phyloP scores from a whole-genome alignment of 2,113 vertebrate species.

The Saguinus imperator region DNA sequence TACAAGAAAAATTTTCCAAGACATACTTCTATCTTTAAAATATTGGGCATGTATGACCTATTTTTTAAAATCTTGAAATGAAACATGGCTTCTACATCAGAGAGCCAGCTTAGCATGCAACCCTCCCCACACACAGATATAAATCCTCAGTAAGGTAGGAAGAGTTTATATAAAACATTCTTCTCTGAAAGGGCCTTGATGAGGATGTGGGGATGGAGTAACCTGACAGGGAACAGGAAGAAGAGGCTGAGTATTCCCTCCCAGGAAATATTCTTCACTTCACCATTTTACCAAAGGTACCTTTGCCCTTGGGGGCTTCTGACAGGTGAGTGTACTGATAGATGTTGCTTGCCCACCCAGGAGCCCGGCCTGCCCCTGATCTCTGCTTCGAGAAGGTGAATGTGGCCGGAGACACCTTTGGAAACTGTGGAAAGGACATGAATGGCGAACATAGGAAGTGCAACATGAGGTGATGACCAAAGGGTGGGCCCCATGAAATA shows the following conservation, averaged over 20 bases:
- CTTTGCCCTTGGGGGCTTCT: background rate
- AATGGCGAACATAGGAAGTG: conserved; percentile 92
- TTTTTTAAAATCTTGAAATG: background rate
- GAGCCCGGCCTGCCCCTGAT: conserved; percentile 90
- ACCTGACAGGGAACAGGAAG: background rate
- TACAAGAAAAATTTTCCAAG: background rate
- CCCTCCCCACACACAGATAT: background rate
- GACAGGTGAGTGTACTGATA: background rate
- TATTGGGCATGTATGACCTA: background rate
- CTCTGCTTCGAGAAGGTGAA: conserved; percentile 94
- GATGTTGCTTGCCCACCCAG: conserved; percentile 80
- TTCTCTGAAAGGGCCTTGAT: background rate
- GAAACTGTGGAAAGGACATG: conserved; percentile 96
- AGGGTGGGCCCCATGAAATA: background rate
- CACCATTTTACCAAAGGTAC: background rate
- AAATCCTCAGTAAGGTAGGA: background rate
- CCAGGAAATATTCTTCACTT: background rate
- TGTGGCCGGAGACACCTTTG: conserved; percentile 92
- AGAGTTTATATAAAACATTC: background rate
- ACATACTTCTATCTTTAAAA: background rate
- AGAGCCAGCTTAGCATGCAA: background rate
- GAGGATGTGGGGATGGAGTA: background rate
- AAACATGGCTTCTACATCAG: background rate
- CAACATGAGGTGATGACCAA: conserved; percentile 84
- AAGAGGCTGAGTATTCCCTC: background rate